Percentiles rank a stretch among this genome's conserved stretches.
phyloP scores from a whole-genome alignment of 2,888 invertebrate species.

The Dicyrtoma fusca region DNA sequence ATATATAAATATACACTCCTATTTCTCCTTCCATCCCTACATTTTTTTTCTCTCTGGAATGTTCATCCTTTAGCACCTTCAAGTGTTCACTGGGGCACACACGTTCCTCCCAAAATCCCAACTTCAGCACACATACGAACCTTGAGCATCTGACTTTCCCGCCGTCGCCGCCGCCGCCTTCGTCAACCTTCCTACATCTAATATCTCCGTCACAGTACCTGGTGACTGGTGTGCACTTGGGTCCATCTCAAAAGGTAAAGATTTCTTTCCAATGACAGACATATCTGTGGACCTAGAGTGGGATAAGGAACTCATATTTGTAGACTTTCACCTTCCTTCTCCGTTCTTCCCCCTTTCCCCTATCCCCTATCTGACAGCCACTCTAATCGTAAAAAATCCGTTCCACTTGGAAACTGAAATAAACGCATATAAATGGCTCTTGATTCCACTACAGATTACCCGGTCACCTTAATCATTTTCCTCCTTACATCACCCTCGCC shows the following conservation, averaged over 20 bases:
- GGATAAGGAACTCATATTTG: too few species aligned
- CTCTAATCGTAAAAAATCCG: constrained; percentile 20
- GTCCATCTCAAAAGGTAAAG: too few species aligned
- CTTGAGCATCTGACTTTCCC: neutral
- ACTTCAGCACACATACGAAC: constrained; percentile 2
- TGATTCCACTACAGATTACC: constrained; percentile 22
- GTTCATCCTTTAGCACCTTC: constrained; percentile 30
- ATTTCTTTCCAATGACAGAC: too few species aligned
- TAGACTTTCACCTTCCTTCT: neutral
- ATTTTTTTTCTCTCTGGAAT: constrained; percentile 23
- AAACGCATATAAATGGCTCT: constrained; percentile 26
- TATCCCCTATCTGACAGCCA: neutral
- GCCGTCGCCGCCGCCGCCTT: neutral
- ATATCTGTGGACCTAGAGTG: too few species aligned
- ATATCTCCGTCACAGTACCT: neutral
- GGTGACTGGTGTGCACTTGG: neutral
- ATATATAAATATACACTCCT: constrained; percentile 17
- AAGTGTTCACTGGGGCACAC: constrained; percentile 24
- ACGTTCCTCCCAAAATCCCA: constrained; percentile 10
- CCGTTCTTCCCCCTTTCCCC: neutral
- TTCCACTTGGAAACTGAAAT: constrained; percentile 26
- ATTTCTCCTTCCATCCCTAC: constrained; percentile 33
- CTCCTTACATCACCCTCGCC: constrained; percentile 27
- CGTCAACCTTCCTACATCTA: neutral
- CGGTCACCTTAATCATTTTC: constrained; percentile 31